Conservation (phyloP, 2,888 invertebrate species). For the Brenthis hecate region DNA sequence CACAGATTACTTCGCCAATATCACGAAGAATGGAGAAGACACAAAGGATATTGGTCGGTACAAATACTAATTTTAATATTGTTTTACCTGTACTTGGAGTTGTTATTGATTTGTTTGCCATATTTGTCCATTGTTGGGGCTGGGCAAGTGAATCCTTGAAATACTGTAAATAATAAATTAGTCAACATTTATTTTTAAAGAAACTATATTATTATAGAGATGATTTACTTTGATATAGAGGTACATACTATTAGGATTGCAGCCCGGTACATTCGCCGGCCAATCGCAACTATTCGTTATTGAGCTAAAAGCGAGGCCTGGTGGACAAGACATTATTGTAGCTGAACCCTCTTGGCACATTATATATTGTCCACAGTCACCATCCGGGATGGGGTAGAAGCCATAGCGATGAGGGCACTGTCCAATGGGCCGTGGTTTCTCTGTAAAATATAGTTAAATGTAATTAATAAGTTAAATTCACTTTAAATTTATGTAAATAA, state of each 20-base stretch:
- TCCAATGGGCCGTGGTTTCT: slow-evolving; percentile 37
- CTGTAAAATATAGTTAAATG: slow-evolving; percentile 32
- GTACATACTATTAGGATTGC: slow-evolving; percentile 55
- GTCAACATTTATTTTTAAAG: neutral
- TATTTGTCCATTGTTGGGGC: slow-evolving; percentile 43
- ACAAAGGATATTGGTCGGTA: too few relatives aligned
- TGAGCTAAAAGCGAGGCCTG: slow-evolving; percentile 60
- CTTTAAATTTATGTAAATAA: too few relatives aligned
- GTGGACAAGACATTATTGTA: slow-evolving; percentile 59
- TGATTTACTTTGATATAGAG: neutral
- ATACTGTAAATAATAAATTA: slow-evolving; percentile 45
- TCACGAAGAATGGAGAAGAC: too few relatives aligned
- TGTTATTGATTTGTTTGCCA: slow-evolving; percentile 43
- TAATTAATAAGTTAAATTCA: too few relatives aligned
- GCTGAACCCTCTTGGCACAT: slow-evolving; percentile 60
- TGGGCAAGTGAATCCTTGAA: slow-evolving; percentile 55
- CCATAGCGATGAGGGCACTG: slow-evolving; percentile 53
- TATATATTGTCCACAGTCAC: slow-evolving; percentile 59
- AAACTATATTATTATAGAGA: neutral
- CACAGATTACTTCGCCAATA: too few relatives aligned
- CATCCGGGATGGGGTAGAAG: slow-evolving; percentile 49
- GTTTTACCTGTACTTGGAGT: slow-evolving; percentile 55
- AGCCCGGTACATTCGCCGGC: slow-evolving; percentile 61
- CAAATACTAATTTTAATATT: too few relatives aligned
- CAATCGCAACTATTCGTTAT: slow-evolving; percentile 57